Percentiles rank a stretch among this genome's conserved stretches.
Conservation (phyloP, 1,140 invertebrate genomes). For the Rhyacophila brunnea region DNA sequence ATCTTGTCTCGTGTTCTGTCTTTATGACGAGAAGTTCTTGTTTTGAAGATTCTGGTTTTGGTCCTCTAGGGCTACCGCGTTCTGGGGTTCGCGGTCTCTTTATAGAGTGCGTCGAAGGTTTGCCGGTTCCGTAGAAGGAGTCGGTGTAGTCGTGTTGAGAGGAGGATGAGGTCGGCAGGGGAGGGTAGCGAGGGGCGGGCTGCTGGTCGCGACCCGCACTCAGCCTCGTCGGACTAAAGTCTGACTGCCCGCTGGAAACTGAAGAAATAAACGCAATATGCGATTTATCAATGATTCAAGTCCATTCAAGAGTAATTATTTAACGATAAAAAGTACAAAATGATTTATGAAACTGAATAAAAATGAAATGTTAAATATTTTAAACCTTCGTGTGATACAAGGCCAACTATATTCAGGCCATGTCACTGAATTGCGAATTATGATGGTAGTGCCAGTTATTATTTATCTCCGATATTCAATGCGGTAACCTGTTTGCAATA, state of each 20-base stretch:
- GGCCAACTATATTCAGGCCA: too few relatives aligned
- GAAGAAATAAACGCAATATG: constrained; percentile 2
- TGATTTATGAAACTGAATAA: too few relatives aligned
- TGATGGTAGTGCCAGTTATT: too few relatives aligned
- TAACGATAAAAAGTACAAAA: too few relatives aligned
- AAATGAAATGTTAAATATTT: too few relatives aligned
- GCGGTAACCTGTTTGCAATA: too few relatives aligned
- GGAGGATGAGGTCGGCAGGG: constrained; percentile 21
- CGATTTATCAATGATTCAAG: too few relatives aligned
- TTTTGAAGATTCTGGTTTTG: constrained; percentile 47
- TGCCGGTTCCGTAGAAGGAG: constrained; percentile 36
- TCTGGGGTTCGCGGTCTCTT: constrained; percentile 59
- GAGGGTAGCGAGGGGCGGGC: constrained; percentile 16
- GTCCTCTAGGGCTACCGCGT: constrained; percentile 56
- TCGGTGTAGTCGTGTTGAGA: constrained; percentile 44
- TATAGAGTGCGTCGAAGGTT: constrained; percentile 28
- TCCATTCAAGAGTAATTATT: neutral
- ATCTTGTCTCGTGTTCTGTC: constrained; percentile 41
- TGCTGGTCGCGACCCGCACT: constrained; percentile 19
- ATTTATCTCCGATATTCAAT: too few relatives aligned
- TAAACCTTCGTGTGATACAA: too few relatives aligned
- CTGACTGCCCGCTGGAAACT: constrained; percentile 32
- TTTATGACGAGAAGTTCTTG: constrained; percentile 66
- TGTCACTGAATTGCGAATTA: too few relatives aligned
- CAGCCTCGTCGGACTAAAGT: constrained; percentile 31